Evolutionary conservation across 2,113 vertebrate genomes (phyloP).

Genomic region (Myiagra hebetior): DNA sequence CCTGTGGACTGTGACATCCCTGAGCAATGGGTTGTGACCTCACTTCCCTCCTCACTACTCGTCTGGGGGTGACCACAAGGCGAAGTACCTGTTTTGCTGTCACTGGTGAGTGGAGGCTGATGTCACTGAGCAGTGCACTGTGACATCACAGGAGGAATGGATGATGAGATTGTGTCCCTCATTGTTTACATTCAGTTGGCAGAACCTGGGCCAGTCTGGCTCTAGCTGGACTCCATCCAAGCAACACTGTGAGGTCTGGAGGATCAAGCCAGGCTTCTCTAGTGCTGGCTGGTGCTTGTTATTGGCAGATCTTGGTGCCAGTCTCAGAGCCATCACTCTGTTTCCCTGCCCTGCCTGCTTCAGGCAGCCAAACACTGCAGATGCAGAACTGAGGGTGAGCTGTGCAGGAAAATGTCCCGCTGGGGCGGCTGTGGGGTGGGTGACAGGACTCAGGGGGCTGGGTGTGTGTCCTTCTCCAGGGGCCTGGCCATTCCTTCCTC

Average conservation of each 20-base stretch:
- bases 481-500: not conserved
- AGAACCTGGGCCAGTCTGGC: not conserved
- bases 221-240: not conserved
- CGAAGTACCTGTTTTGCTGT: not conserved
- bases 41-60: not conserved
- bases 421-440: rapidly evolving
- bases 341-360: not conserved
- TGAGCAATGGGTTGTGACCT: not conserved
- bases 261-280: not conserved
- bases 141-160: not conserved
- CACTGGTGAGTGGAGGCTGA: not conserved
- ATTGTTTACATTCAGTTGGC: not conserved
- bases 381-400: not conserved
- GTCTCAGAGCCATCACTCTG: not conserved
- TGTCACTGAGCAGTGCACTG: not conserved
- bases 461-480: not conserved
- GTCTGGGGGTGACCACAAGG: not conserved
- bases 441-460: rapidly evolving
- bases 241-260: not conserved
- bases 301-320: not conserved
- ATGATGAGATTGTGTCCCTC: not conserved
- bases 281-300: not conserved
- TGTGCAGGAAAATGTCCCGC: not conserved
- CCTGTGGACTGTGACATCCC: not conserved
- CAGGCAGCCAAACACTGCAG: not conserved